Evolutionary conservation across 2,888 invertebrate species (phyloP).

Genomic region (Bhutanitis thaidina): DNA sequence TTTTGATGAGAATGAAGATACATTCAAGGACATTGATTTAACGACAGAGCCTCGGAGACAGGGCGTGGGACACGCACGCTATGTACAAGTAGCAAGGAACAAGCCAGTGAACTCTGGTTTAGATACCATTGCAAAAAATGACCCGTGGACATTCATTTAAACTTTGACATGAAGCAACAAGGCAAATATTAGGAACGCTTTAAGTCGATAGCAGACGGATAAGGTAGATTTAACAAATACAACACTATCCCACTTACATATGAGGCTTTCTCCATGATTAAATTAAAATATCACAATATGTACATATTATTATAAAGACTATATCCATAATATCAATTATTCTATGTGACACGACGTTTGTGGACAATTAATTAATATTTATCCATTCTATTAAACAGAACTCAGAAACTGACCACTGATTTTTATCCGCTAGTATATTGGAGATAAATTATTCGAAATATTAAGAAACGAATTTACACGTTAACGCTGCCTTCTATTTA

Average conservation of each 20-base stretch:
- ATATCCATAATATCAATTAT: constrained; percentile 61
- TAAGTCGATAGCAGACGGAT: constrained; percentile 48
- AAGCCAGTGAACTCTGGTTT: not conserved
- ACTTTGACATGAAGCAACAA: constrained; percentile 29
- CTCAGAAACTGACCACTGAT: constrained; percentile 36
- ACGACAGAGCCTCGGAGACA: constrained; percentile 4
- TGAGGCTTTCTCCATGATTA: constrained; percentile 68
- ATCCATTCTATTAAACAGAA: constrained; percentile 40
- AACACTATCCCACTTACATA: constrained; percentile 56
- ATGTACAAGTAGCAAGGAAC: constrained; percentile 21
- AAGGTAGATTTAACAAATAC: constrained; percentile 45
- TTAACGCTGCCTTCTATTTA: constrained; percentile 14
- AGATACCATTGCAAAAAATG: constrained; percentile 7
- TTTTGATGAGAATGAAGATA: constrained; percentile 21
- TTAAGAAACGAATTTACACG: constrained; percentile 11
- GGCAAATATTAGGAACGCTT: constrained; percentile 45
- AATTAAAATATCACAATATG: constrained; percentile 79
- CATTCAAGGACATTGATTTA: constrained; percentile 12
- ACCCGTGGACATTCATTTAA: constrained; percentile 19
- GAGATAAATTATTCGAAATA: constrained; percentile 25
- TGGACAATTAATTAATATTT: constrained; percentile 24
- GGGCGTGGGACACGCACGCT: constrained; percentile 23
- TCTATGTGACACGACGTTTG: constrained; percentile 24
- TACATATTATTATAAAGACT: constrained; percentile 69
- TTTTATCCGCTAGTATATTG: constrained; percentile 28